Evolutionary conservation across 2,888 invertebrate genomes (phyloP).

Genomic region (Caenorhabditis wallacei): DNA sequence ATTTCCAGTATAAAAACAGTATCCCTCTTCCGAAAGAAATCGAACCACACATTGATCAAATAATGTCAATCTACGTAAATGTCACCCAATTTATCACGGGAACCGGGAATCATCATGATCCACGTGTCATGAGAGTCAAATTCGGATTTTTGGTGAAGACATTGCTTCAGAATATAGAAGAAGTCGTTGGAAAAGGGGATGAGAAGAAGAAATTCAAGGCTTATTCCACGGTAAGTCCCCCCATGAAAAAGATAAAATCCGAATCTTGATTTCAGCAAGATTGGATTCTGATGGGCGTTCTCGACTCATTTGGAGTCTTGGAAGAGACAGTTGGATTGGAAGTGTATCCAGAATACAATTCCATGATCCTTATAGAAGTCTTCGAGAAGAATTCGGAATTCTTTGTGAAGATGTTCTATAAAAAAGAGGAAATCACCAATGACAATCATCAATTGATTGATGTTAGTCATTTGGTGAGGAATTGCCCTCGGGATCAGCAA

Average conservation of each 20-base stretch:
- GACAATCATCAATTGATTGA: constrained; percentile 45
- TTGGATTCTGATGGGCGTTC: constrained; percentile 60
- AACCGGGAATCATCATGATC: constrained; percentile 52
- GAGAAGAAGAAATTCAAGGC: constrained; percentile 24
- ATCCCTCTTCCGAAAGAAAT: constrained; percentile 33
- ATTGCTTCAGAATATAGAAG: not conserved
- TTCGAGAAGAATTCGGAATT: constrained; percentile 5
- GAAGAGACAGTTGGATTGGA: constrained; percentile 30
- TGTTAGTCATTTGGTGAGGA: constrained; percentile 18
- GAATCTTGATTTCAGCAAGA: constrained; percentile 55
- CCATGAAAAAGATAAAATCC: not conserved
- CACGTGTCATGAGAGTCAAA: constrained; percentile 47
- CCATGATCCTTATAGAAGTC: constrained; percentile 60
- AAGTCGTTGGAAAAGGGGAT: not conserved
- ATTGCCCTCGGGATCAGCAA: constrained; percentile 6
- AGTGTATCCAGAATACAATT: constrained; percentile 55
- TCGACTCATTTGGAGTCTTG: constrained; percentile 47
- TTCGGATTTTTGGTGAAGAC: constrained; percentile 41
- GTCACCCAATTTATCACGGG: constrained; percentile 47
- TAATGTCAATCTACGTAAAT: constrained; percentile 35
- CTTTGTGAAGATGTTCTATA: constrained; percentile 52
- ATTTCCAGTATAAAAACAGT: constrained; percentile 61
- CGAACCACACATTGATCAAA: constrained; percentile 16
- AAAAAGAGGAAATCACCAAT: constrained; percentile 33
- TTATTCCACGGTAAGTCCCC: constrained; percentile 44